These are phyloP conservation scores for Pseudolaguvia tuberculata DNA, from an alignment of 2,113 vertebrate genomes.

Conservation along the genomic window DNA sequence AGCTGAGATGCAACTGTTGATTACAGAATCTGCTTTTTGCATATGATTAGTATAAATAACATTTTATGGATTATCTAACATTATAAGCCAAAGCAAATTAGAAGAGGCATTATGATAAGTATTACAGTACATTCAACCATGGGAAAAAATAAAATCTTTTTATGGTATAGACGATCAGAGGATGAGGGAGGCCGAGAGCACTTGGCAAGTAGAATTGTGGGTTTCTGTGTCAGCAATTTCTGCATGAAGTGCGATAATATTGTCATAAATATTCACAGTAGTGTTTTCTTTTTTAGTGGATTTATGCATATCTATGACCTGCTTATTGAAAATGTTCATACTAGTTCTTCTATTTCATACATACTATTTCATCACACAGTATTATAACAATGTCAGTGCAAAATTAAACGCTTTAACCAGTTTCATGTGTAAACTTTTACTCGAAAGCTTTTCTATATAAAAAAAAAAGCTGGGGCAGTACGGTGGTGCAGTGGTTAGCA, in stretches of 20 bases:
- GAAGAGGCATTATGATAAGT: conserved; percentile 4
- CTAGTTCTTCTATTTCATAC: too few relatives aligned
- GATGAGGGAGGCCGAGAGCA: neutral
- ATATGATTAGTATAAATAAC: neutral
- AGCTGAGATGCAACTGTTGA: neutral
- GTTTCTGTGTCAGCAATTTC: conserved; percentile 57
- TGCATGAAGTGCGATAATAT: conserved; percentile 49
- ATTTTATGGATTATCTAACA: neutral
- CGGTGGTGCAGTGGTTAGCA: too few relatives aligned
- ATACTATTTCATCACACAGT: too few relatives aligned
- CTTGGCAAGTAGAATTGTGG: conserved; percentile 31
- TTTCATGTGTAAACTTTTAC: too few relatives aligned
- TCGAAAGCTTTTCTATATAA: too few relatives aligned
- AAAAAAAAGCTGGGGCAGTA: too few relatives aligned
- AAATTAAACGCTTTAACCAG: too few relatives aligned
- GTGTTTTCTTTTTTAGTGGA: conserved; percentile 1
- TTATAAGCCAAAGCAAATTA: conserved; percentile 2
- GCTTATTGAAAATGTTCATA: too few relatives aligned
- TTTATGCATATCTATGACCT: neutral
- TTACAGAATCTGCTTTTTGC: neutral
- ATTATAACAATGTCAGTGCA: too few relatives aligned
- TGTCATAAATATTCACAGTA: conserved; percentile 62
- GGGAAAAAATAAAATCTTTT: conserved; percentile 5
- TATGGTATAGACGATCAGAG: neutral
- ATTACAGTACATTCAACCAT: conserved; percentile 2